Conservation (phyloP, 2,888 invertebrate species). For the Caenorhabditis sp. region DNA sequence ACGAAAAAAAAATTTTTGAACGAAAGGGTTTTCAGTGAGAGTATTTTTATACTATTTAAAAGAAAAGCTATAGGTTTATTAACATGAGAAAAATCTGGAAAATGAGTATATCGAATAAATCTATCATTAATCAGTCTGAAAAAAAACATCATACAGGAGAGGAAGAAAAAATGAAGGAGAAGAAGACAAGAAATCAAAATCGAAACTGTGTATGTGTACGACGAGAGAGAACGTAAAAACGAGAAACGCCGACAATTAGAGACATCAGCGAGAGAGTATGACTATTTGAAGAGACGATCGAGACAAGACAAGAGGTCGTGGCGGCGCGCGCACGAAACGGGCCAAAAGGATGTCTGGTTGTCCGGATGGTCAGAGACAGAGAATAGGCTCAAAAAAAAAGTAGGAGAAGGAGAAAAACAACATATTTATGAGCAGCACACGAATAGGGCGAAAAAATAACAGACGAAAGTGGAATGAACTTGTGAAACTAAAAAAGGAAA, state of each 20-base stretch:
- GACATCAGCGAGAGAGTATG: constrained; percentile 6
- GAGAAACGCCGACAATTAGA: constrained; percentile 8
- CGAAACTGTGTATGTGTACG: constrained; percentile 20
- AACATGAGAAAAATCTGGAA: too few relatives aligned
- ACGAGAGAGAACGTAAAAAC: not conserved
- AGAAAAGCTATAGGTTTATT: too few relatives aligned
- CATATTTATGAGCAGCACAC: too few relatives aligned
- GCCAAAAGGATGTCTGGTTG: not conserved
- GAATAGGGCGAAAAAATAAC: not conserved
- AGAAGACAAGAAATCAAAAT: constrained; percentile 3
- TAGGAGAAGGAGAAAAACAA: not conserved
- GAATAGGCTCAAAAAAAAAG: not conserved
- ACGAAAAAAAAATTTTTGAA: too few relatives aligned
- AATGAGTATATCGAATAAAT: constrained; percentile 4
- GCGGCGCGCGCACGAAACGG: constrained; percentile 1
- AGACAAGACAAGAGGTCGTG: constrained; percentile 1
- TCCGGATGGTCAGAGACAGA: not conserved
- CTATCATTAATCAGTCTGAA: constrained; percentile 9
- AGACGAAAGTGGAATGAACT: not conserved
- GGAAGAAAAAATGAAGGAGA: not conserved
- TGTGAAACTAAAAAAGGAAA: too few relatives aligned
- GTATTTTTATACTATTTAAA: too few relatives aligned
- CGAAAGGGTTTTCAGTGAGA: too few relatives aligned
- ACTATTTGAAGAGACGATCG: constrained; percentile 7
- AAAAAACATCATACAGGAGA: not conserved